These are phyloP conservation scores for Echinarachnius parma DNA, from an alignment of 53 echinoderm and acorn worm species.

Conservation along the genomic window DNA sequence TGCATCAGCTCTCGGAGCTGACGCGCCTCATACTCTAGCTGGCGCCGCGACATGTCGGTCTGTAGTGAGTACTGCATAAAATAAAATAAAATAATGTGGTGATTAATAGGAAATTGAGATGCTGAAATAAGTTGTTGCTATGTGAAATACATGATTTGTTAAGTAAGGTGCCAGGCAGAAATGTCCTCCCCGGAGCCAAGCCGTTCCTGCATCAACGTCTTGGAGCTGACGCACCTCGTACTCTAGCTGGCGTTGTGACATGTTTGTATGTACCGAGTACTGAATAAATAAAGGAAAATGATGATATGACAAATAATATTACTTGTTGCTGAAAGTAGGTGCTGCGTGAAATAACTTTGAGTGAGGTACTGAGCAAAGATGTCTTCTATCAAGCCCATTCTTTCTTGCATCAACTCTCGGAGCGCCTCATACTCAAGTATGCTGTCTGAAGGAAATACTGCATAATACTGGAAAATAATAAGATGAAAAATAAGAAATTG, in stretches of 20 bases:
- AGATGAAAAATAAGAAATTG: no score
- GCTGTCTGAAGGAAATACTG: no score
- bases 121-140: no score
- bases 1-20: slow-evolving; percentile 97
- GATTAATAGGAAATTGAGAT: no score
- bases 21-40: slow-evolving; percentile 91
- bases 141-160: no score
- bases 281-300: no score
- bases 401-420: slow-evolving; percentile 92
- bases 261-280: slow-evolving; percentile 90
- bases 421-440: slow-evolving; percentile 93
- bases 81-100: no score
- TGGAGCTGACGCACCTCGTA: slow-evolving; percentile 90
- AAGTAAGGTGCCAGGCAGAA: slow-evolving; percentile 79
- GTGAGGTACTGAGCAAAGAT: slow-evolving; percentile 82
- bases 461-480: no score
- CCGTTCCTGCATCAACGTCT: slow-evolving; percentile 92
- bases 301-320: no score
- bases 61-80: slow-evolving; percentile 94
- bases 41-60: slow-evolving; percentile 89
- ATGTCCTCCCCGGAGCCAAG: slow-evolving; percentile 86
- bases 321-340: no score
- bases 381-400: slow-evolving; percentile 81
- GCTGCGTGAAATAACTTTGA: no score
- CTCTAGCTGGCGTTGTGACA: slow-evolving; percentile 91